These are phyloP conservation scores for Orthonychiurus folsomi DNA, from an alignment of 2,888 invertebrate genomes.

Conservation along the genomic window DNA sequence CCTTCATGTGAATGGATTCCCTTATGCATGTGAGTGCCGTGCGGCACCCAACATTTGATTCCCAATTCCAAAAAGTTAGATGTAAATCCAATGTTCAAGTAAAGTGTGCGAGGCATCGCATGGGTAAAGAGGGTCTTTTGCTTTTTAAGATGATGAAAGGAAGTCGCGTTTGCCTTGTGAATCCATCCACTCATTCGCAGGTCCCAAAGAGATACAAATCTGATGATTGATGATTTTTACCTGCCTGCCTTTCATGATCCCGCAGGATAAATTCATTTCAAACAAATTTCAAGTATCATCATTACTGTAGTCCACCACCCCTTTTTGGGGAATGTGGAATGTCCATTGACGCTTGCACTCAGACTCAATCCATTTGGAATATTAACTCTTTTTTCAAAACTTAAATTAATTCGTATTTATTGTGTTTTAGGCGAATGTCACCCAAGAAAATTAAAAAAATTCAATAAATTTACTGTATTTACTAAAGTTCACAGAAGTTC, in stretches of 20 bases:
- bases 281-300: neutral
- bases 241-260: neutral
- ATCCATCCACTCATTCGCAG: neutral
- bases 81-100: neutral
- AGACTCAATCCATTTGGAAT: too few species aligned
- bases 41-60: neutral
- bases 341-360: too few species aligned
- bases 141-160: neutral
- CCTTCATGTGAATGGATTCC: neutral
- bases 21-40: neutral
- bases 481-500: too few species aligned
- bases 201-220: neutral
- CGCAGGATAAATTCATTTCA: neutral
- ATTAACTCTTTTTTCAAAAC: too few species aligned
- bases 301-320: too few species aligned
- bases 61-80: neutral
- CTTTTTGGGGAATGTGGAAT: too few species aligned
- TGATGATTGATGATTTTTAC: neutral
- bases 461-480: too few species aligned
- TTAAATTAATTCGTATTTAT: too few species aligned
- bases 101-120: neutral
- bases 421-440: too few species aligned
- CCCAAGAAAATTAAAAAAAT: too few species aligned
- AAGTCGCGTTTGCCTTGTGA: neutral
- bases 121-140: neutral